These are phyloP conservation scores for Pseudoatta argentina DNA, from an alignment of 1,140 invertebrate genomes.

Conservation along the genomic window DNA sequence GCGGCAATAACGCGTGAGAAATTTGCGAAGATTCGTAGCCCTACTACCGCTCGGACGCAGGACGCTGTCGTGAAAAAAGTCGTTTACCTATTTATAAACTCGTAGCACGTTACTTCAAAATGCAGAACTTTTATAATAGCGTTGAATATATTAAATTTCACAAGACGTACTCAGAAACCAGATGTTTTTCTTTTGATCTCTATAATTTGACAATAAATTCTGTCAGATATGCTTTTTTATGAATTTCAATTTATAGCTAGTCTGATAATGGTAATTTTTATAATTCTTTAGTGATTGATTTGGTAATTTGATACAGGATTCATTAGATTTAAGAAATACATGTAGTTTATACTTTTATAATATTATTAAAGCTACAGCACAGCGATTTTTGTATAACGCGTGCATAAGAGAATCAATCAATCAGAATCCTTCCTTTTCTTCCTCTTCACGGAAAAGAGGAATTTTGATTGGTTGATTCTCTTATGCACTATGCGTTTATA, in stretches of 20 bases:
- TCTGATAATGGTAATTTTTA: not conserved
- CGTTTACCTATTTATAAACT: slow-evolving; percentile 28
- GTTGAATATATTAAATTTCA: not conserved
- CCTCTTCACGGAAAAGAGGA: too few species aligned
- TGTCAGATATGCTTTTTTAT: not conserved
- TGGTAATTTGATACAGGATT: not conserved
- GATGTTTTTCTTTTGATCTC: not conserved
- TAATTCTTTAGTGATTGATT: slow-evolving; percentile 6
- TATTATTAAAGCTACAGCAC: too few species aligned
- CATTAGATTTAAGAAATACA: not conserved
- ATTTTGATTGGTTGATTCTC: too few species aligned
- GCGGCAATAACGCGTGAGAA: slow-evolving; percentile 16
- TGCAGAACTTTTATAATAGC: not conserved
- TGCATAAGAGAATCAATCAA: too few species aligned
- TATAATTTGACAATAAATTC: not conserved
- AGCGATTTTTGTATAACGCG: too few species aligned
- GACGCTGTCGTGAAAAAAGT: slow-evolving; percentile 33
- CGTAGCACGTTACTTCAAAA: not conserved
- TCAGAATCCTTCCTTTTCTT: too few species aligned
- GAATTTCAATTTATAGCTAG: not conserved
- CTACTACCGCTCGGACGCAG: not conserved
- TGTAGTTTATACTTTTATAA: not conserved
- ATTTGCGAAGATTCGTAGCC: not conserved
- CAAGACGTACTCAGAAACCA: too few species aligned
- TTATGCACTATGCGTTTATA: too few species aligned